phyloP scores from a whole-genome alignment of 2,888 invertebrate species.

The Brachyopa scutellaris region DNA sequence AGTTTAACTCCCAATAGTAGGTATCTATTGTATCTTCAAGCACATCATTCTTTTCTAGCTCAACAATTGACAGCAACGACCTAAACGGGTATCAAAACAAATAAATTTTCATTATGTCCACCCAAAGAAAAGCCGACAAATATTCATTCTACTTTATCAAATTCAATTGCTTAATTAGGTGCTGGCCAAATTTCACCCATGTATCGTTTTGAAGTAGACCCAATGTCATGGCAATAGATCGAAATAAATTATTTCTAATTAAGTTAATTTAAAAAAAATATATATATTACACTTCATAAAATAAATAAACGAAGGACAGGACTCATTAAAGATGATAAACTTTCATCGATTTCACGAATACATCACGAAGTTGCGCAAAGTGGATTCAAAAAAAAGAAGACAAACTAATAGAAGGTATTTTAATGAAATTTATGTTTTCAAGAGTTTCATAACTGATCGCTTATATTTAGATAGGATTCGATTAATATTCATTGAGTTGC shows the following conservation, averaged over 20 bases:
- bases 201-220: background rate
- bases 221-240: constrained; percentile 2
- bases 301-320: background rate
- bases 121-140: background rate
- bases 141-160: background rate
- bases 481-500: constrained; percentile 3
- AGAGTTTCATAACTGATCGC: background rate
- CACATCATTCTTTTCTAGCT: too few relatives aligned
- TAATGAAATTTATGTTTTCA: background rate
- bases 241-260: constrained; percentile 40
- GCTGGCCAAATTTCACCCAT: background rate
- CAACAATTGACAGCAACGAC: background rate
- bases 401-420: background rate
- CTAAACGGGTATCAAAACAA: too few relatives aligned
- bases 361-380: background rate
- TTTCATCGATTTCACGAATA: background rate
- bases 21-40: too few relatives aligned
- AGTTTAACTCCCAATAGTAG: too few relatives aligned
- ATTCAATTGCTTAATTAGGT: constrained; percentile 33
- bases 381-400: too few relatives aligned
- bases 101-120: constrained; percentile 9
- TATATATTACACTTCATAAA: constrained; percentile 10
- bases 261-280: constrained; percentile 27
- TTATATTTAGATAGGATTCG: background rate
- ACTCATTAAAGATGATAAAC: background rate